Conservation (phyloP, 2,888 invertebrate genomes). For the Lapara coniferarum region DNA sequence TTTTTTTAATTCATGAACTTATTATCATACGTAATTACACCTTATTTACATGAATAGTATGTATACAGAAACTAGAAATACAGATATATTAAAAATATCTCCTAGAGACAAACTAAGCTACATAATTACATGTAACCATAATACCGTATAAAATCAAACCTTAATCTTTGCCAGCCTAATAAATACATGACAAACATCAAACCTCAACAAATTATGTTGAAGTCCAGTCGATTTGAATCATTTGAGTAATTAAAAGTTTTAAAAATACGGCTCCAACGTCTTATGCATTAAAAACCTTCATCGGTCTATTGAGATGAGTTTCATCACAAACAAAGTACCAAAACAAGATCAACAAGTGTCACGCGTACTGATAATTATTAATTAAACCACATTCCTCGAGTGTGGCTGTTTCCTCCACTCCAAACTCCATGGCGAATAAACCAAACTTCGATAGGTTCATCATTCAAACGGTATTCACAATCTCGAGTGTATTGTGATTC, state of each 20-base stretch:
- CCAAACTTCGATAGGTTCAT: conserved; percentile 7
- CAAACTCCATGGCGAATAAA: not conserved
- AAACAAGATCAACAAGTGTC: conserved; percentile 22
- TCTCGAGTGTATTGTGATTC: conserved; percentile 60
- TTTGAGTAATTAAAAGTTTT: conserved; percentile 6
- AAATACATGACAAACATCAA: not conserved
- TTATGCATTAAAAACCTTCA: conserved; percentile 2
- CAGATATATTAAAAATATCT: no score
- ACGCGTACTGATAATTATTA: conserved; percentile 16
- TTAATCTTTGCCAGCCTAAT: not conserved
- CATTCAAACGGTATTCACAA: conserved; percentile 14
- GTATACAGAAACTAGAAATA: no score
- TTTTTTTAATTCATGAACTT: no score
- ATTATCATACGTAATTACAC: no score
- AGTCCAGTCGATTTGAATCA: not conserved
- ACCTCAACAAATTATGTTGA: not conserved
- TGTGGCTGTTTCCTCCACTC: not conserved
- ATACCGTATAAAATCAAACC: no score
- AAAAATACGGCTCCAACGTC: not conserved
- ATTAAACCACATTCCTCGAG: conserved; percentile 20
- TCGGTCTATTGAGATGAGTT: conserved; percentile 10
- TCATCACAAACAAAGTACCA: conserved; percentile 19
- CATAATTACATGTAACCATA: no score
- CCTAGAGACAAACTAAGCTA: no score
- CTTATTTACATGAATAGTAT: no score